Base-by-base conservation (phyloP, 2,113 vertebrate species). In the Perca fluviatilis region DNA sequence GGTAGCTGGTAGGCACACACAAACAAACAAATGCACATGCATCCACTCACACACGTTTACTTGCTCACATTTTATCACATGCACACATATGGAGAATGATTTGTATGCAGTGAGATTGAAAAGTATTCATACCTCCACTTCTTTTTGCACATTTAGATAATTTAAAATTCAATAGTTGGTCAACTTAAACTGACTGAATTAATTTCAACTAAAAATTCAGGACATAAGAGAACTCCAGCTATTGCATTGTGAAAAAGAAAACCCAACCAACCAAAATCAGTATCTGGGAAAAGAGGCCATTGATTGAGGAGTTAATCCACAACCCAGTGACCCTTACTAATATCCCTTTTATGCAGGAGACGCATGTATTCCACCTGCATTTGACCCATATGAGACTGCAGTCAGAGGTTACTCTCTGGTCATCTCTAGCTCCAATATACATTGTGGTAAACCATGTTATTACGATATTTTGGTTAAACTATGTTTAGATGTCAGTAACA, bases 1-100 rank as follows among this genome's bases (percentile, higher is more conserved):
- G 0, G 98, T 99, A 36, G 98, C 96, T 94, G 98, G 98, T 99
- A 89, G 64, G 91, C 60, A 66, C 1, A 2, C 40, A 8, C 57
- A 77, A 47, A 43, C 30, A 79, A 70, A 79, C 40, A 43, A 43
- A 11, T 43, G 2, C 19, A 80, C 61, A 68, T 16, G 11, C 27
- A 30, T 71, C 16, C 2, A 33, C 40, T 72, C 30, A 9, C 46
- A 33, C 25, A 12, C n/a, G 57, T 62, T 36, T 21, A 9, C 11
- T 69, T 5, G 15, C 56, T 60, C 47, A 64, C 49, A 53, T 72
- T 77, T 57, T 21, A 56, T 23, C 47, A 50, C 57, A 65, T 68
- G 61, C 40, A 67, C 56, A 60, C 47, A 43, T 66, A 51, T 21
- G 15, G 23, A 83, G 62, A 51, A 27, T n/a, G 30, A 46, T 49